These are phyloP conservation scores for Chelonus formosanus DNA, from an alignment of 2,888 invertebrate species.

Conservation along the genomic window DNA sequence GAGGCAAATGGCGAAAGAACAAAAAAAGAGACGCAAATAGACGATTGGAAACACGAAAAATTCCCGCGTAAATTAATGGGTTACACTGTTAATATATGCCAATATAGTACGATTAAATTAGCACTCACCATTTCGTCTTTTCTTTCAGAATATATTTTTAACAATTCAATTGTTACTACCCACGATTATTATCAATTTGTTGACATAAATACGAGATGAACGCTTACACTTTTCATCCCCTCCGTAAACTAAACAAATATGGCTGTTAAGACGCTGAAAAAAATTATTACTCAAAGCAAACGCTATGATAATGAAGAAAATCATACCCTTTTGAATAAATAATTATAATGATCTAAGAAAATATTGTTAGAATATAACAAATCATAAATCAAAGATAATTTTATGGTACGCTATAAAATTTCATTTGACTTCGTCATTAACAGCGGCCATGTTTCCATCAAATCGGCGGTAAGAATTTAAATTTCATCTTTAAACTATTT, in stretches of 20 bases:
- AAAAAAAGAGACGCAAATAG: slow-evolving; percentile 10
- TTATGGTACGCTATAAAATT: no score
- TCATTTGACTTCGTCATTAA: no score
- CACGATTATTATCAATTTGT: slow-evolving; percentile 24
- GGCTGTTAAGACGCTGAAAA: slow-evolving; percentile 49
- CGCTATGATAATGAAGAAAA: neutral
- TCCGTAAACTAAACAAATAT: slow-evolving; percentile 60
- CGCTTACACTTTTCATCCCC: slow-evolving; percentile 43
- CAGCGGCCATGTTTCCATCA: no score
- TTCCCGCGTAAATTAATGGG: slow-evolving; percentile 52
- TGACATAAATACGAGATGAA: slow-evolving; percentile 40
- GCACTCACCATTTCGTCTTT: slow-evolving; percentile 53
- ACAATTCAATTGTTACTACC: slow-evolving; percentile 6
- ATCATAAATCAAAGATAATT: no score
- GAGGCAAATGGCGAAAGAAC: slow-evolving; percentile 17
- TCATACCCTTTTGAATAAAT: no score
- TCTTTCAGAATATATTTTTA: slow-evolving; percentile 21
- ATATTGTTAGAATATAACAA: no score
- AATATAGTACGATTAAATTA: neutral
- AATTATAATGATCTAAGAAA: no score
- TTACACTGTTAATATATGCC: slow-evolving; percentile 6
- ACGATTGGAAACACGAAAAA: slow-evolving; percentile 42
- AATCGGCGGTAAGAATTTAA: no score
- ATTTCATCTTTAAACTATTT: no score
- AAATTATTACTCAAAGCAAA: slow-evolving; percentile 5